Evolutionary conservation across 2,888 invertebrate species (phyloP), one percentile per base, ranked within the genome.

Genomic region (Linhomoeus sp.): DNA sequence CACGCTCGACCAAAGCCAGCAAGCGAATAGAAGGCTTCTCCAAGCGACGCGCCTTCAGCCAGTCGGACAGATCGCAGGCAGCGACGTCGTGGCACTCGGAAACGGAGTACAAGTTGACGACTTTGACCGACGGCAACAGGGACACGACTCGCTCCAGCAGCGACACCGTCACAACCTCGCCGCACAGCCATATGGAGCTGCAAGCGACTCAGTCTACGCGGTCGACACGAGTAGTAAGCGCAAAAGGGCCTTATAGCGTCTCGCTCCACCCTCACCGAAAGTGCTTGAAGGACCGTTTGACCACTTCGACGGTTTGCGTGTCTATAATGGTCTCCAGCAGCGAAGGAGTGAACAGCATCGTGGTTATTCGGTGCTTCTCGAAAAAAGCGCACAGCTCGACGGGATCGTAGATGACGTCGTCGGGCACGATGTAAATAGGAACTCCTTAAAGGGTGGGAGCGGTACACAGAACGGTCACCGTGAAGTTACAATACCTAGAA

Each of bases 321-420:
- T 68, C 67, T 17, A 69, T 54, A 2, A 66, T 56, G 22, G 66
- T 61, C 50, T 69, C 67, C 42, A 68, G 51, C 38, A 68, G 54
- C 3, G 67, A 68, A 7, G 68, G 68, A 15, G 68, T 68, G 51
- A 67, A 67, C 46, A 69, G 53, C 57, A 68, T 65, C 20, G 67
- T 53, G 3, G 67, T 68, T 50, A 68, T 66, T 43, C 53, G 41
- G 48, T 68, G 55, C 24, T 52, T 50, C 42, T 56, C 45, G 22
- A 69, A 46, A 49, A 60, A 67, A 19, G 60, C 46, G 47, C 65
- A 64, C 49, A 68, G 52, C 26, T 57, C 50, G 1, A 52, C 51
- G 1, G 67, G 66, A 49, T 69, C 68, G 55, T 67, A 69, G 35
- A 68, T 67, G 25, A 63, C 58, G 41, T 53, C 58, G 54, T 68